Base-by-base conservation (phyloP, 2,888 invertebrate species). In the Scaptomyza parva region DNA sequence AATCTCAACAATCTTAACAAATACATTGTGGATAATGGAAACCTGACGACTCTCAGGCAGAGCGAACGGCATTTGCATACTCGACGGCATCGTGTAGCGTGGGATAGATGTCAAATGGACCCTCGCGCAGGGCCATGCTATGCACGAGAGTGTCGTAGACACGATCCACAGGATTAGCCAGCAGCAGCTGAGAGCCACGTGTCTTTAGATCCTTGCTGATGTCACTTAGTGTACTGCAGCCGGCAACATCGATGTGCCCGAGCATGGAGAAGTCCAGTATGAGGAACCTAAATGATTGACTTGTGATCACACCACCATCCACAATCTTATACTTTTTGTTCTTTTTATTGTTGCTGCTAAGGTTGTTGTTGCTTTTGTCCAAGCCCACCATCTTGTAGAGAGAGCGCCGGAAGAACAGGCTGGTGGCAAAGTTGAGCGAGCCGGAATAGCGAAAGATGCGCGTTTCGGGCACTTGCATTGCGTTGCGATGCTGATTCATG, bases 361-460 rank as follows among this genome's bases (percentile, higher is more conserved):
- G 6, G 6, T 47, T 58, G 11, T 12, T 48, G 4, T 43, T 62
- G 8, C 48, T 64, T 52, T 61, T 54, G 86, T 93, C 90, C 12
- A 94, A 86, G 5, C 92, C 92, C 2, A 94, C 91, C 17, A 92
- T 89, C 26, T 91, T 90, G 81, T 93, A 93, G 8, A 95, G 86
- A 45, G 93, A 92, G 1, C 92, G 90, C 69, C 93, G 94, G 78
- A 94, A 94, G 70, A 93, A 92, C 61, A 92, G 92, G 45, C 92
- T 92, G 9, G 94, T 94, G 1, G 94, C 94, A 89, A 95, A 95
- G 89, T 95, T 95, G 7, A 95, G 90, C 7, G 94, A 94, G 1
- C 95, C 95, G 53, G 93, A 92, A 75, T 95, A 95, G 73, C 94
- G 95, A 88, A 95, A 93, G 58, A 96, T 95, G 89, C 95, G 94